phyloP scores from a whole-genome alignment of 1,140 invertebrate genomes.

The Drosophila arizonae region DNA sequence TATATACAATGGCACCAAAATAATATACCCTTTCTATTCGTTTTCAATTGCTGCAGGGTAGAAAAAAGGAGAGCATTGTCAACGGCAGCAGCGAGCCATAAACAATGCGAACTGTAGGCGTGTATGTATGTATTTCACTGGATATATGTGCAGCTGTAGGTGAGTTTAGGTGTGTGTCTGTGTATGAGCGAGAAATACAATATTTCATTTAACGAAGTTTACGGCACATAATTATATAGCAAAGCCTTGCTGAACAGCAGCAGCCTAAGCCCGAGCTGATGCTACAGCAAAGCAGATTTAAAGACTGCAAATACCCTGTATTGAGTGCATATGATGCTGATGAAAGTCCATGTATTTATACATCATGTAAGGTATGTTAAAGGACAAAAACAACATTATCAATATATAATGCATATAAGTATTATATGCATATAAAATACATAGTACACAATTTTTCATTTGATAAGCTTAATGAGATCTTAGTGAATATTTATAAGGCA shows the following conservation, averaged over 20 bases:
- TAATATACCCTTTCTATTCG: neutral
- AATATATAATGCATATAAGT: too few species aligned
- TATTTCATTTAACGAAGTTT: constrained; percentile 58
- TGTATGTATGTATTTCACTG: neutral
- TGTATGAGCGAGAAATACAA: neutral
- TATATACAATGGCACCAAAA: neutral
- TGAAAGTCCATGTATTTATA: too few species aligned
- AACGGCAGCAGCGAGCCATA: constrained; percentile 45
- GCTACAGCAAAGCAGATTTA: neutral
- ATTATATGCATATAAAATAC: too few species aligned
- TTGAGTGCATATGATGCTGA: neutral
- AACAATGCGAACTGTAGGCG: constrained; percentile 36
- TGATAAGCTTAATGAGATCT: too few species aligned
- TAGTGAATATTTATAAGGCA: too few species aligned
- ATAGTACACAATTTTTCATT: too few species aligned
- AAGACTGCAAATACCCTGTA: neutral
- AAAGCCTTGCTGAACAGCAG: constrained; percentile 12
- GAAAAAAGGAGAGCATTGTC: constrained; percentile 49
- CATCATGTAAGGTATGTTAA: too few species aligned
- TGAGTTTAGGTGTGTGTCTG: neutral
- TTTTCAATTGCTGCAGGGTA: neutral
- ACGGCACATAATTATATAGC: constrained; percentile 62
- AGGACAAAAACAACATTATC: too few species aligned
- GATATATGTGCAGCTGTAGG: too few species aligned
- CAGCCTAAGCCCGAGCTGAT: constrained; percentile 26